A percentile compares a stretch with the other conserved stretches of the same genome.
These are phyloP conservation scores for Strix uralensis DNA, from an alignment of 2,113 vertebrate genomes.

Conservation along the genomic window DNA sequence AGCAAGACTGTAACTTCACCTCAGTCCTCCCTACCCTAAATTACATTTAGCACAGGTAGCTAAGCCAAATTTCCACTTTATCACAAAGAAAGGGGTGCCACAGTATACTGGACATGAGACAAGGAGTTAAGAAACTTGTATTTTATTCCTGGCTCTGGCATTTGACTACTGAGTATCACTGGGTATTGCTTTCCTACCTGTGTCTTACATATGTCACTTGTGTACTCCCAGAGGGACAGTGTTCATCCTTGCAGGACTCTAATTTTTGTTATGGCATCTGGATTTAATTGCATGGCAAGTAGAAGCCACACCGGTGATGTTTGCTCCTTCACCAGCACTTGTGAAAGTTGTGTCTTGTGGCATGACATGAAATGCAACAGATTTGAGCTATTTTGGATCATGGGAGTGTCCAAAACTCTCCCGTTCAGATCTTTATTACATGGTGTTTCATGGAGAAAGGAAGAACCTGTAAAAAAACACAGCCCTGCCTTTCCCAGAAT, in stretches of 20 bases:
- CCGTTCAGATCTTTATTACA: neutral
- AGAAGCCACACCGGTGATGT: neutral
- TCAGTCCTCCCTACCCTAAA: neutral
- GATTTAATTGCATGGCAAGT: neutral
- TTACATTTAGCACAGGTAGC: neutral
- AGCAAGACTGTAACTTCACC: neutral
- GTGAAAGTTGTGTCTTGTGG: neutral
- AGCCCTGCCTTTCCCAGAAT: neutral
- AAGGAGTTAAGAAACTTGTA: neutral
- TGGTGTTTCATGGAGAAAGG: neutral
- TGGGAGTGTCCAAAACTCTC: neutral
- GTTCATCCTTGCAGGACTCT: neutral
- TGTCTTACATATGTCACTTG: accelerated
- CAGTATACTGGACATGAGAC: accelerated
- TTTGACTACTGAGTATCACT: neutral
- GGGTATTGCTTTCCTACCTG: neutral
- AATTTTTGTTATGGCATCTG: neutral
- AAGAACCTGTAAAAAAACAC: neutral
- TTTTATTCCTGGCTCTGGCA: neutral
- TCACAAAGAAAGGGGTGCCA: neutral
- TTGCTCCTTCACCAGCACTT: neutral
- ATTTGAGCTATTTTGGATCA: neutral
- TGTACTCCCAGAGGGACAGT: neutral
- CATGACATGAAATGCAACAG: neutral
- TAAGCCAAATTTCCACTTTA: neutral